These are phyloP conservation scores for Pterocles orientalis DNA, from an alignment of 2,113 vertebrate genomes.

Conservation along the genomic window DNA sequence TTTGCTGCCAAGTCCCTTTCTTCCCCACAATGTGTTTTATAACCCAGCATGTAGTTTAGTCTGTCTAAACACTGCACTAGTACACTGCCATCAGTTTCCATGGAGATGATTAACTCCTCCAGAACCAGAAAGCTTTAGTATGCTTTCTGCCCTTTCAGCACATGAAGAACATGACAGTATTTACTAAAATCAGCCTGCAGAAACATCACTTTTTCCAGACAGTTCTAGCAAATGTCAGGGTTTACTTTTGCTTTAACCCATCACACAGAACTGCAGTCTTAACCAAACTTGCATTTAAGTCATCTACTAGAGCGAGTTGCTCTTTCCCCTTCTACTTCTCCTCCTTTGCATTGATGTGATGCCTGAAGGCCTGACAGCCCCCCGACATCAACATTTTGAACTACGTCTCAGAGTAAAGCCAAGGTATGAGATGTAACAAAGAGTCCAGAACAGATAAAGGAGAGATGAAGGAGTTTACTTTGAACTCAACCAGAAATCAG, in stretches of 20 bases:
- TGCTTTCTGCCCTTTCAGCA: background rate
- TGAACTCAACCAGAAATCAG: background rate
- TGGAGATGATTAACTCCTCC: constrained; percentile 78
- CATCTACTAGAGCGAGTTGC: background rate
- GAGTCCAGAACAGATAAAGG: background rate
- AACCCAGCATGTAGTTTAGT: constrained; percentile 70
- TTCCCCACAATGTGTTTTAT: constrained; percentile 69
- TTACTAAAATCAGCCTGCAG: background rate
- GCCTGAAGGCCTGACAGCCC: background rate
- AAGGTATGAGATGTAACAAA: background rate
- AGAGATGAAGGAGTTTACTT: background rate
- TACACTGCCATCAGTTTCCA: constrained; percentile 73
- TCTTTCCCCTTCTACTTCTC: background rate
- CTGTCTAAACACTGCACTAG: constrained; percentile 73
- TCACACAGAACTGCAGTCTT: background rate
- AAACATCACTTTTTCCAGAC: background rate
- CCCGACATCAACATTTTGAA: background rate
- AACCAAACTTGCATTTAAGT: background rate
- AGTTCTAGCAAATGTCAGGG: background rate
- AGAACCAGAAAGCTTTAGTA: constrained; percentile 13
- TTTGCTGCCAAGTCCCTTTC: constrained; percentile 69
- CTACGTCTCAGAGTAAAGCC: background rate
- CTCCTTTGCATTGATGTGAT: background rate
- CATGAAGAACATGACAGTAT: background rate
- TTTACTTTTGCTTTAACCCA: background rate